These are phyloP conservation scores for Hemiscyllium ocellatum DNA, from an alignment of 2,113 vertebrate genomes.

Conservation along the genomic window DNA sequence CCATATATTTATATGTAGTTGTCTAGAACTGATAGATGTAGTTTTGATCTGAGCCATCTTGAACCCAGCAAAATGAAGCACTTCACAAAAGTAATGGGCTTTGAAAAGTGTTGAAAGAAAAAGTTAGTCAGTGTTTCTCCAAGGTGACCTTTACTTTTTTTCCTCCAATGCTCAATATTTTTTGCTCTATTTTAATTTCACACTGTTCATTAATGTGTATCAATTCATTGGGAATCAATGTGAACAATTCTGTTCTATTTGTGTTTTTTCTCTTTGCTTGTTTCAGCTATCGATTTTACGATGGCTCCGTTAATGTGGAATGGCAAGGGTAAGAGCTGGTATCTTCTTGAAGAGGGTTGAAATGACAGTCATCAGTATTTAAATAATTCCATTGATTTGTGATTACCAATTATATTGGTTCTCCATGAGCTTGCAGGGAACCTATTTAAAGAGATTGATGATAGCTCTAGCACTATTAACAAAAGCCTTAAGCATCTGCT, in stretches of 20 bases:
- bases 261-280: conserved; percentile 46
- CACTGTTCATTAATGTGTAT: background rate
- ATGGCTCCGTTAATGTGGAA: conserved; percentile 57
- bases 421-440: background rate
- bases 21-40: background rate
- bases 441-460: conserved; percentile 26
- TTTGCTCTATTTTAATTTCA: background rate
- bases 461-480: conserved; percentile 16
- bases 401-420: conserved; percentile 28
- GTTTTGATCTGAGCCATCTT: background rate
- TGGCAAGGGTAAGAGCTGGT: conserved; percentile 55
- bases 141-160: background rate
- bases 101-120: background rate
- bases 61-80: background rate
- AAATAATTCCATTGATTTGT: conserved; percentile 34
- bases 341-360: conserved; percentile 40
- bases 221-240: background rate
- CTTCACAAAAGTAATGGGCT: background rate
- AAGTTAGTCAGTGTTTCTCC: background rate
- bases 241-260: conserved; percentile 42
- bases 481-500: conserved; percentile 31
- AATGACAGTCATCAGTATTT: conserved; percentile 35
- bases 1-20: background rate
- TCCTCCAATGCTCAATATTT: background rate
- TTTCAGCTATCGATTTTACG: conserved; percentile 59